These are phyloP conservation scores for Syngnathus typhle DNA, from an alignment of 2,113 vertebrate genomes.

Conservation along the genomic window DNA sequence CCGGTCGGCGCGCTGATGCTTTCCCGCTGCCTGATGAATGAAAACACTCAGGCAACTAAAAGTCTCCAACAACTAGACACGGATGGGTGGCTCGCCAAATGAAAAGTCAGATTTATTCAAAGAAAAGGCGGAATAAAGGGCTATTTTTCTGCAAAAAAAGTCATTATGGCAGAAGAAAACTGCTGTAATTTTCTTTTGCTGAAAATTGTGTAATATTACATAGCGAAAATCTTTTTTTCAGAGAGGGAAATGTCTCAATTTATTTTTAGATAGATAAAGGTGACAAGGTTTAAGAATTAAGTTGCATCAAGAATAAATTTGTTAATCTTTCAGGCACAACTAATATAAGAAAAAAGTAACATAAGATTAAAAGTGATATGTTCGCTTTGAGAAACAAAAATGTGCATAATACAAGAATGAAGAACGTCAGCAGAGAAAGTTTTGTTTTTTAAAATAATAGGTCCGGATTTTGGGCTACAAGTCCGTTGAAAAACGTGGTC, in stretches of 20 bases:
- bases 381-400: background rate
- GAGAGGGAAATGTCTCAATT: too few relatives aligned
- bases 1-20: slow-evolving; percentile 38
- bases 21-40: slow-evolving; percentile 63
- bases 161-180: background rate
- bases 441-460: background rate
- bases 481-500: too few relatives aligned
- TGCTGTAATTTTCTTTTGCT: background rate
- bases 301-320: too few relatives aligned
- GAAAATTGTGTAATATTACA: background rate
- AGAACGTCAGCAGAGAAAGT: too few relatives aligned
- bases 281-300: background rate
- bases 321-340: background rate
- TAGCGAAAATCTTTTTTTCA: too few relatives aligned
- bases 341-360: too few relatives aligned
- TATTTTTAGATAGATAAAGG: too few relatives aligned
- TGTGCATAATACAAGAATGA: too few relatives aligned
- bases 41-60: slow-evolving; percentile 36
- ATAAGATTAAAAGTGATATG: background rate
- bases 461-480: too few relatives aligned
- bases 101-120: slow-evolving; percentile 1
- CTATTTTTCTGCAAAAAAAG: background rate
- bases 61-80: background rate
- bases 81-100: background rate
- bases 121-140: slow-evolving; percentile 9